phyloP scores from a whole-genome alignment of 2,797 vertebrate species.

The Nannoperca australis region DNA sequence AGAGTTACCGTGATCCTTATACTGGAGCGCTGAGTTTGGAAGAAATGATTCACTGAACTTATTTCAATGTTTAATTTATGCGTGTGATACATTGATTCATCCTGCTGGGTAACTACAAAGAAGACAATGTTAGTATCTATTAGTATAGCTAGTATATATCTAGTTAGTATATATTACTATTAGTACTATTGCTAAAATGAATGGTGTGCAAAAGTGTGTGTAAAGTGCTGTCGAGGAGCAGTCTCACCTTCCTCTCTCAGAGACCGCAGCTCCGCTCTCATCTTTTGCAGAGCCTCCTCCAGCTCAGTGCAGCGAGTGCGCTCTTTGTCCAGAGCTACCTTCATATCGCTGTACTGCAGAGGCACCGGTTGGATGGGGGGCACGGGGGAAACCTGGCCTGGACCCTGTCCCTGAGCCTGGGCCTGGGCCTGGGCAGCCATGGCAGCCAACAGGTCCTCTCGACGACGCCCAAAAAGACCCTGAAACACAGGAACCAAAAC shows the following conservation, averaged over 20 bases:
- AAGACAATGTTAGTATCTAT: not conserved
- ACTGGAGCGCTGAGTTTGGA: conserved; percentile 89
- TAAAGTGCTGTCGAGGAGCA: not conserved
- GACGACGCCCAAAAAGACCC: conserved; percentile 97
- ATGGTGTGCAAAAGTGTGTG: not conserved
- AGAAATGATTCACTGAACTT: not conserved
- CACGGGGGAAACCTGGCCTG: conserved; percentile 74
- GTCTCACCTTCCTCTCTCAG: conserved; percentile 94
- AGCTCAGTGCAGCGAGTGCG: conserved; percentile 93
- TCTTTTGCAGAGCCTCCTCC: conserved; percentile 97
- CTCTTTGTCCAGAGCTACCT: conserved; percentile 96
- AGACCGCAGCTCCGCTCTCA: conserved; percentile 93
- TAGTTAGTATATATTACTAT: too few species aligned
- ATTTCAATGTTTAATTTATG: too few species aligned
- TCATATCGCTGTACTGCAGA: conserved; percentile 98
- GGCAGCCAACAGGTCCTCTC: conserved; percentile 95
- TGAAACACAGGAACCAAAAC: conserved; percentile 77
- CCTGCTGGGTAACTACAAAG: too few species aligned
- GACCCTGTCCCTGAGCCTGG: conserved; percentile 72
- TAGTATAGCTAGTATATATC: too few species aligned
- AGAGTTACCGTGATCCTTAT: conserved; percentile 92
- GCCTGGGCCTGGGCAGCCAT: conserved; percentile 75
- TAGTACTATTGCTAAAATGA: not conserved
- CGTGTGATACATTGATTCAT: too few species aligned
- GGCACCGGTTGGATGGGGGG: conserved; percentile 89